phyloP scores from a whole-genome alignment of 2,797 vertebrate genomes.

The Rhinella marina region DNA sequence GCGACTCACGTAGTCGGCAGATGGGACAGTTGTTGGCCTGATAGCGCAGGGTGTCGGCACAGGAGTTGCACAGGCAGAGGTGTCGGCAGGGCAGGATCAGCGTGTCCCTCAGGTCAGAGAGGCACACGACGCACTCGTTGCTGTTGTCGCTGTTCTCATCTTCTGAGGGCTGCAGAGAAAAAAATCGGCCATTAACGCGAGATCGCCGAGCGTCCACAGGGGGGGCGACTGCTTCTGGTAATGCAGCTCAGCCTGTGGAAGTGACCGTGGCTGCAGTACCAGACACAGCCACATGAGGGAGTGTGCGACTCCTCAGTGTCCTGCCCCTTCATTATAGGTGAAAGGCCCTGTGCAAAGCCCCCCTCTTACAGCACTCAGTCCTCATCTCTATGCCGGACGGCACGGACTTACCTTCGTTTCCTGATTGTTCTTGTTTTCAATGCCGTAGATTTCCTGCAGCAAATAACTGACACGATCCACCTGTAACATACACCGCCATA shows the following conservation, averaged over 20 bases:
- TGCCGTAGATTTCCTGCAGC: conserved; percentile 98
- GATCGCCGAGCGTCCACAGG: not conserved
- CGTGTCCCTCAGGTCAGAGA: conserved; percentile 92
- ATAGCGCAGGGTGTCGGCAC: conserved; percentile 93
- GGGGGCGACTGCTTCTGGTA: not conserved
- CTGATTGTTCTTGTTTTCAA: conserved; percentile 99
- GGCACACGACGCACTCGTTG: conserved; percentile 97
- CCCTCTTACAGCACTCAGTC: too few species aligned
- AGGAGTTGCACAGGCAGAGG: conserved; percentile 94
- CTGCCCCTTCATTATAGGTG: too few species aligned
- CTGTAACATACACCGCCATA: conserved; percentile 69
- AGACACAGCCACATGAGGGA: not conserved
- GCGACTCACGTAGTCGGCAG: conserved; percentile 93
- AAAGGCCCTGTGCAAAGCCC: too few species aligned
- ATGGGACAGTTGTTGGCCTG: conserved; percentile 99
- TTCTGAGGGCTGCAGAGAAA: conserved; percentile 81
- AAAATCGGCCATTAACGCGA: not conserved
- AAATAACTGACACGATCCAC: conserved; percentile 98
- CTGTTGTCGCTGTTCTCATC: conserved; percentile 98
- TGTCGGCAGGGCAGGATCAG: conserved; percentile 95
- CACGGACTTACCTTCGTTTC: conserved; percentile 89
- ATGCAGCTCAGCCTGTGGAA: not conserved
- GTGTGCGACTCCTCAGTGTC: not conserved
- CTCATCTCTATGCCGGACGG: not conserved
- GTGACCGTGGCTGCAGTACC: not conserved